Evolutionary conservation across 2,113 vertebrate species (phyloP).

Genomic region (Pygoscelis antarcticus): DNA sequence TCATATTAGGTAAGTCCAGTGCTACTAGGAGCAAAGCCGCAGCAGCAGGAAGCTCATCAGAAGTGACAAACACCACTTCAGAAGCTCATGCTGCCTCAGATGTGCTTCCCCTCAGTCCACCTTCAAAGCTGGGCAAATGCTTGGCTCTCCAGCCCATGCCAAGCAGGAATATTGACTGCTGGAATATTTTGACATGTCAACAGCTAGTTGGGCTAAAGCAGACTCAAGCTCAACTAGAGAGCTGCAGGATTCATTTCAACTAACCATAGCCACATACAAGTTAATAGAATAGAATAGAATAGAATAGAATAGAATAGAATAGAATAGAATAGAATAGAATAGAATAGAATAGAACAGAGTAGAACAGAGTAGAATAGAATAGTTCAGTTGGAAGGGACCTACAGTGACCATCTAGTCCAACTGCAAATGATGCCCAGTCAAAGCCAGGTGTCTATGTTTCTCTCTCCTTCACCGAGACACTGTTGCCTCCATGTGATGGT

Average conservation of each 20-base stretch:
- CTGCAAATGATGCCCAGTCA: not conserved
- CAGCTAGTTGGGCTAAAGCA: not conserved
- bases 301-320: too few relatives aligned
- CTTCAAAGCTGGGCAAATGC: not conserved
- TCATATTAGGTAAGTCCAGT: not conserved
- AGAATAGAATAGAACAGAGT: not conserved
- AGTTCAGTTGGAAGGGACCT: not conserved
- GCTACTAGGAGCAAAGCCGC: not conserved
- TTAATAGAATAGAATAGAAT: too few relatives aligned
- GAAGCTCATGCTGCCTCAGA: not conserved
- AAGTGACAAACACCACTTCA: not conserved
- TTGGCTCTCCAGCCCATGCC: not conserved
- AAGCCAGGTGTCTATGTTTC: not conserved
- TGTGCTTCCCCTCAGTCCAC: not conserved
- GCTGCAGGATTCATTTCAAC: not conserved
- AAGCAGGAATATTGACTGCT: not conserved
- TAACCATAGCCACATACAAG: not conserved
- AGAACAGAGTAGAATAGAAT: not conserved
- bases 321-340: not conserved
- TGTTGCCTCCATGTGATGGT: not conserved
- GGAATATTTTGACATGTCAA: not conserved
- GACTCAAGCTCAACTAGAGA: not conserved
- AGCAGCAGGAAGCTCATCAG: not conserved
- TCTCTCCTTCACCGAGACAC: not conserved
- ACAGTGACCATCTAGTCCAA: not conserved